Conservation (phyloP, 2,797 vertebrate genomes). For the Orestias chungarensis region DNA sequence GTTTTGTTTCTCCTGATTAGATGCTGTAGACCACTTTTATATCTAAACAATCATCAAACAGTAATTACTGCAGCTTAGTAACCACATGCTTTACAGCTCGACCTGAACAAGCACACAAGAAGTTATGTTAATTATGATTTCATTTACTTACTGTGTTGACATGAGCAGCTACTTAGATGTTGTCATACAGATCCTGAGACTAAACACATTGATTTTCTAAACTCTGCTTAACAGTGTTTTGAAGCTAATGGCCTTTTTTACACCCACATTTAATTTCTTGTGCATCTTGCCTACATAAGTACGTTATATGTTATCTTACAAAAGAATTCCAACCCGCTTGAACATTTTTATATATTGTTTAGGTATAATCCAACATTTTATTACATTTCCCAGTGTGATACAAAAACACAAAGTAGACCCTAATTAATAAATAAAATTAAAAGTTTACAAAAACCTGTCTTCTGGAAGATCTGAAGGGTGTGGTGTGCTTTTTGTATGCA, state of each 20-base stretch:
- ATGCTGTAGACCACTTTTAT: conserved; percentile 4
- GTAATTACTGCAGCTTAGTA: conserved; percentile 20
- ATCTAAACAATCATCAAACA: conserved; percentile 8
- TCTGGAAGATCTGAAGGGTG: not conserved
- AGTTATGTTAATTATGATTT: not conserved
- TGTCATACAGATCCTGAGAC: not conserved
- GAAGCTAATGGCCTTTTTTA: not conserved
- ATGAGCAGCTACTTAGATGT: not conserved
- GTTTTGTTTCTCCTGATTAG: conserved; percentile 12
- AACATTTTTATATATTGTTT: not conserved
- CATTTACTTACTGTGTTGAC: conserved; percentile 1
- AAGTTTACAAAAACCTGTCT: too few species aligned
- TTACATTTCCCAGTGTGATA: not conserved
- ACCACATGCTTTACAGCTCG: not conserved
- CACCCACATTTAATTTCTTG: not conserved
- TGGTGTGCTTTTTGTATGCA: not conserved
- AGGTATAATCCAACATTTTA: not conserved
- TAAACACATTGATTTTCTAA: not conserved
- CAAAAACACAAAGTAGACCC: not conserved
- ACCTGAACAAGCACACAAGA: not conserved
- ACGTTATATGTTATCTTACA: not conserved
- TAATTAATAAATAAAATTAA: not conserved
- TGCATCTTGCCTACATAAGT: too few species aligned
- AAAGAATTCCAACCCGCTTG: not conserved
- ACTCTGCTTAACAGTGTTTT: not conserved